Conservation (phyloP, 2,797 vertebrate species). For the Alosa sapidissima region DNA sequence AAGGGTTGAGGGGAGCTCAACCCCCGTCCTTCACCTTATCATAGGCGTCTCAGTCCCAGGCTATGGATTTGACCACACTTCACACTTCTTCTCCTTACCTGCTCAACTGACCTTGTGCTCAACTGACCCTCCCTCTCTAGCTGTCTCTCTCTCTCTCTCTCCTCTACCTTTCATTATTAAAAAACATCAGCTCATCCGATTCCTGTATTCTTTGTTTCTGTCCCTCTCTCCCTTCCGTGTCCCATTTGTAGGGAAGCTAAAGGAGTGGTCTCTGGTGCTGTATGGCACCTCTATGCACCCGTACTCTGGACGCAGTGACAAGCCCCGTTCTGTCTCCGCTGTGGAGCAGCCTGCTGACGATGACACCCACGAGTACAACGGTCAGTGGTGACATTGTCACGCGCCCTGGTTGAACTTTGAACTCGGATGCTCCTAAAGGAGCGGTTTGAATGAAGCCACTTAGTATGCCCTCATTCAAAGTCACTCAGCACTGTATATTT, state of each 20-base stretch:
- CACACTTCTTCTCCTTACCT: too few species aligned
- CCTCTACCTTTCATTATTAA: not conserved
- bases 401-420: not conserved
- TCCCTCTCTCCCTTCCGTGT: not conserved
- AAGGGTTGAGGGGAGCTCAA: too few species aligned
- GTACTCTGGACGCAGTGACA: slow-evolving; percentile 84
- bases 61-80: too few species aligned
- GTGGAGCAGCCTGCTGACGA: slow-evolving; percentile 69
- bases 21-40: too few species aligned
- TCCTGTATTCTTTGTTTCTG: not conserved
- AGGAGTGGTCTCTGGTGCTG: slow-evolving; percentile 97
- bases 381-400: slow-evolving; percentile 52
- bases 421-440: not conserved
- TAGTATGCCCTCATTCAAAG: not conserved
- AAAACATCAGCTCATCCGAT: slow-evolving; percentile 1
- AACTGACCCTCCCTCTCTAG: too few species aligned
- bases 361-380: slow-evolving; percentile 73
- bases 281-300: slow-evolving; percentile 95
- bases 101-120: too few species aligned
- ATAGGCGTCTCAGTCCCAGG: too few species aligned
- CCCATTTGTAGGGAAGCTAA: slow-evolving; percentile 85
- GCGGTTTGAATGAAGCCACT: not conserved
- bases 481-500: not conserved
- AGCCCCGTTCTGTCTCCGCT: slow-evolving; percentile 79
- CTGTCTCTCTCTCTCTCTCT: too few species aligned